Evolutionary conservation across 2,113 vertebrate species (phyloP).

Genomic region (Chinchilla lanigera): DNA sequence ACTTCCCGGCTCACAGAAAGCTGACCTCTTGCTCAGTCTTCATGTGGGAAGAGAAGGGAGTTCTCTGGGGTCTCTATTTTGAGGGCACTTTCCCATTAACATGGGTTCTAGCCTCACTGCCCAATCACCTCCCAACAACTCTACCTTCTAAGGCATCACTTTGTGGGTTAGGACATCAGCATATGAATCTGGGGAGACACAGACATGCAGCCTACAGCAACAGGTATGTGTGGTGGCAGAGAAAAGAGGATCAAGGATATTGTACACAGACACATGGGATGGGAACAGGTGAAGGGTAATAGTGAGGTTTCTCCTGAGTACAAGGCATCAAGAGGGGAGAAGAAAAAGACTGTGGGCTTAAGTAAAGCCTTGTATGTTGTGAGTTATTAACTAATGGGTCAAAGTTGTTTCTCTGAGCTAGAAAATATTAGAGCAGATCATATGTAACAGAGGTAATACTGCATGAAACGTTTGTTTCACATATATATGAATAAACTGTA

Average conservation of each 20-base stretch:
- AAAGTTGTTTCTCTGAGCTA: neutral
- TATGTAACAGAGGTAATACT: neutral
- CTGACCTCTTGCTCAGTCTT: neutral
- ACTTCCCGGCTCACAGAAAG: neutral
- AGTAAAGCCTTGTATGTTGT: neutral
- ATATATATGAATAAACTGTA: neutral
- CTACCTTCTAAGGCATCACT: neutral
- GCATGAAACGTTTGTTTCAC: neutral
- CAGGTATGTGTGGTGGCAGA: no score
- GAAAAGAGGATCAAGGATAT: rapidly evolving
- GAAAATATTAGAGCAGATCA: neutral
- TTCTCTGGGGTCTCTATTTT: neutral
- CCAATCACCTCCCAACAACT: neutral
- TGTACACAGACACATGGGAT: neutral
- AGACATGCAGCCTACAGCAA: neutral
- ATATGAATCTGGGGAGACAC: neutral
- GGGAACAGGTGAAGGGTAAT: neutral
- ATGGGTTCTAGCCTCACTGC: neutral
- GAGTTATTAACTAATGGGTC: neutral
- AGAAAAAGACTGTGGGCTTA: neutral
- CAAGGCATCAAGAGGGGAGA: neutral
- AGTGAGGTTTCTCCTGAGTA: neutral
- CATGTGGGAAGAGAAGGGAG: neutral
- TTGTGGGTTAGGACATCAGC: neutral
- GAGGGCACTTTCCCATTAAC: neutral